A percentile compares a stretch with the other conserved stretches of the same genome.
phyloP scores from a whole-genome alignment of 2,888 invertebrate species.

The Lochmaea capreae region DNA sequence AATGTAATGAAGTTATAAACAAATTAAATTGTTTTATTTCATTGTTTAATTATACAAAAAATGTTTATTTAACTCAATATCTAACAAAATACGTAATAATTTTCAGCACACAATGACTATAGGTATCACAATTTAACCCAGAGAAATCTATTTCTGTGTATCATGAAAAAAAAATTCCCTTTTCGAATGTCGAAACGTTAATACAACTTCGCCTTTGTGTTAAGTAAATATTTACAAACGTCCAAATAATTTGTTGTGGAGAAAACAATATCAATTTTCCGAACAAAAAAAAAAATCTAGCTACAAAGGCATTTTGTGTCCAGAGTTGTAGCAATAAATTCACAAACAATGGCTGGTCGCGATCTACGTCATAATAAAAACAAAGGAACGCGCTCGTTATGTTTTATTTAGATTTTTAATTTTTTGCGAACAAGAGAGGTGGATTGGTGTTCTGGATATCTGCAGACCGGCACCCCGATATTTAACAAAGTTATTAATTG shows the following conservation, averaged over 20 bases:
- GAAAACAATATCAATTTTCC: constrained; percentile 52
- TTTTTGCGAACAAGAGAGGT: constrained; percentile 58
- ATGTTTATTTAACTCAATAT: too few relatives aligned
- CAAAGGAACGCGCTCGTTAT: constrained; percentile 61
- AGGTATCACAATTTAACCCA: too few relatives aligned
- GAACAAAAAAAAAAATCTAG: constrained; percentile 48
- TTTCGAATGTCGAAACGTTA: constrained; percentile 8
- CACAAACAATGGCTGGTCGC: constrained; percentile 61
- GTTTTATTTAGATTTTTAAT: constrained; percentile 64
- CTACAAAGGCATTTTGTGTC: constrained; percentile 52
- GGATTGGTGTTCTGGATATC: constrained; percentile 55
- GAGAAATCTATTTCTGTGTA: constrained; percentile 2
- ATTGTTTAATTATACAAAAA: too few relatives aligned
- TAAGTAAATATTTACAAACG: constrained; percentile 33
- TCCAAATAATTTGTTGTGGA: constrained; percentile 45
- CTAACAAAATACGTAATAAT: too few relatives aligned
- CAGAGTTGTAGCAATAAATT: constrained; percentile 59
- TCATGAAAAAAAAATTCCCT: constrained; percentile 40
- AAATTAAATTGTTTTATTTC: too few relatives aligned
- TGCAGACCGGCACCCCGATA: constrained; percentile 54
- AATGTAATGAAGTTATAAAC: too few relatives aligned
- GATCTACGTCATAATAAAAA: constrained; percentile 60
- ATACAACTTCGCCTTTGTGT: constrained; percentile 23
- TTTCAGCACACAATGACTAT: too few relatives aligned
- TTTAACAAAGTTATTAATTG: constrained; percentile 63